Evolutionary conservation across 2,888 invertebrate genomes (phyloP).

Genomic region (Geotrupes spiniger): DNA sequence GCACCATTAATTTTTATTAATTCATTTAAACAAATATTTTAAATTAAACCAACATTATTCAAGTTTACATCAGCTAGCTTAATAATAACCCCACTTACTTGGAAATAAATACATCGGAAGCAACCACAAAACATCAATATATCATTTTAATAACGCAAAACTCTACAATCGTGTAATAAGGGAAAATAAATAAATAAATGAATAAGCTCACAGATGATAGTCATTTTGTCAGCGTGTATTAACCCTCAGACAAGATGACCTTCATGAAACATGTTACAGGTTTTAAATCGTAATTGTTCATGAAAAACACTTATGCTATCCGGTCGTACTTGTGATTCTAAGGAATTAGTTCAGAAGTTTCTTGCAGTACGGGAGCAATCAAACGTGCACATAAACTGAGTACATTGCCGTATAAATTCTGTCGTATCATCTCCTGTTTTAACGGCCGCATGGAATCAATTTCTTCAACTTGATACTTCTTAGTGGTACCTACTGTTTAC

Average conservation of each 20-base stretch:
- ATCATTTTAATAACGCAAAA: not conserved
- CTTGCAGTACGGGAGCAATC: no score
- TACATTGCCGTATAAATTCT: no score
- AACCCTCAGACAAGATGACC: conserved; percentile 29
- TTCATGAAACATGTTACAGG: conserved; percentile 19
- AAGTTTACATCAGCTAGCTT: no score
- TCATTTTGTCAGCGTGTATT: conserved; percentile 23
- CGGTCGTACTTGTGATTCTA: conserved; percentile 7
- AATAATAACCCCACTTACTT: conserved; percentile 3
- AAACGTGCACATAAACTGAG: no score
- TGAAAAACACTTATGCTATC: conserved; percentile 23
- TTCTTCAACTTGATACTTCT: no score
- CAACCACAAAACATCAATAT: not conserved
- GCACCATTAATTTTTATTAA: no score
- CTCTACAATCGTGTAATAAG: not conserved
- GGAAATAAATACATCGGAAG: not conserved
- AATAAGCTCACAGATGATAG: conserved; percentile 11
- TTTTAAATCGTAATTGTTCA: conserved; percentile 26
- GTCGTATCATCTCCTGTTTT: no score
- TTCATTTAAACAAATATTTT: no score
- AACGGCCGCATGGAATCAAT: no score
- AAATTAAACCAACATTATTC: no score
- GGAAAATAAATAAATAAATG: conserved; percentile 7
- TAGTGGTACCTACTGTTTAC: no score
- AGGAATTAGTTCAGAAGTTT: no score